Evolutionary conservation across 2,113 vertebrate genomes (phyloP).

Genomic region (Pampusana beccarii): DNA sequence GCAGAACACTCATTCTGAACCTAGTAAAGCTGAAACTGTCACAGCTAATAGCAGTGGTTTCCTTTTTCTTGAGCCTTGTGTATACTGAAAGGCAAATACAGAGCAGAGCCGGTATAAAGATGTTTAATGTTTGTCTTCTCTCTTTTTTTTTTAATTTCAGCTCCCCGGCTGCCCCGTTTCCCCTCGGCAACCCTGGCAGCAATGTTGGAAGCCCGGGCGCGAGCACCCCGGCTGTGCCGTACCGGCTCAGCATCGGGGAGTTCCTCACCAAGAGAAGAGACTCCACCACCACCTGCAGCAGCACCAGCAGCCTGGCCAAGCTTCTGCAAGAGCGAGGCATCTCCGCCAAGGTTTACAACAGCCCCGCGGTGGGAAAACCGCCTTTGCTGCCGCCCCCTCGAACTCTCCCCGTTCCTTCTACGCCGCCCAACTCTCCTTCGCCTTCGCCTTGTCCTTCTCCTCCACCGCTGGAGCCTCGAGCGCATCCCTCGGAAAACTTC

Average conservation of each 20-base stretch:
- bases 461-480: conserved; percentile 75
- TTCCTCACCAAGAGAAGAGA: conserved; percentile 82
- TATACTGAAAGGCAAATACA: not conserved
- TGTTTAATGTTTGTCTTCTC: not conserved
- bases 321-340: conserved; percentile 93
- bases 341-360: conserved; percentile 87
- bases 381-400: conserved; percentile 35
- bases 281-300: conserved; percentile 75
- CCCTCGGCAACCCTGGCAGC: conserved; percentile 72
- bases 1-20: not conserved
- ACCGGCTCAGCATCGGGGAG: conserved; percentile 85
- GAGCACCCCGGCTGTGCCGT: conserved; percentile 84
- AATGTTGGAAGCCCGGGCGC: conserved; percentile 78
- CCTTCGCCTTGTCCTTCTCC: conserved; percentile 80
- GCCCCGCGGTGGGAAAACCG: conserved; percentile 58
- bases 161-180: conserved; percentile 55
- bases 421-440: conserved; percentile 81
- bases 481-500: conserved; percentile 86
- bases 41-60: not conserved
- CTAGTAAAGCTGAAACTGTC: not conserved
- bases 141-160: conserved; percentile 52
- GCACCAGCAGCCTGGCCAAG: conserved; percentile 83
- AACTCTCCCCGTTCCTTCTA: conserved; percentile 73
- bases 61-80: not conserved
- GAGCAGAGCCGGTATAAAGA: not conserved